Base-by-base conservation (phyloP, 1,140 invertebrate genomes). In the Drosophila pseudoananassae region DNA sequence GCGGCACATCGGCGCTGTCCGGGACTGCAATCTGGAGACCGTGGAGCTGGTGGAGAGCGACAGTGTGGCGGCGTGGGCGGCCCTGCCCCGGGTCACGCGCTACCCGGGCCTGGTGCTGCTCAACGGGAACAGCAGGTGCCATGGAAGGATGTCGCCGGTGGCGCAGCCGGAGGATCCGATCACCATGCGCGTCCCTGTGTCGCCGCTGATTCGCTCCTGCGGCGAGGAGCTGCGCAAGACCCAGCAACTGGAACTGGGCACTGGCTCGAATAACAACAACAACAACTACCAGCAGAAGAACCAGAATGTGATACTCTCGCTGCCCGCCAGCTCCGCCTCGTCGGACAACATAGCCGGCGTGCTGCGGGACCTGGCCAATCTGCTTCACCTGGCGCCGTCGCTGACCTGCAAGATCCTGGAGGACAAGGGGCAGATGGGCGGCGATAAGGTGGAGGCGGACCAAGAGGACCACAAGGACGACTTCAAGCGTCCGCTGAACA, bases 341-440 rank as follows among this genome's bases (percentile, higher is more conserved):
- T 97, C 97, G 9, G 97, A 98, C 92, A 97, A 99, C 91, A 98
- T 99, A 75, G 94, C 97, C 71, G 96, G 96, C 49, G 97, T 99
- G 60, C 93, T 99, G 20, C 94, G 96, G 77, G 96, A 97, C 92
- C 94, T 99, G 73, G 97, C 98, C 4, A 97, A 98, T 91, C 95
- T 99, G 78, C 92, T 99, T 57, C 96, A 98, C 81, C 97, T 99
- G 83, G 95, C 97, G 33, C 94, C 96, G 33, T 96, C 97, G 4
- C 94, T 95, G n/a, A 94, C 95, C 51, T 98, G 97, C 91, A 90
- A 91, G 33, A 53, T 91, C 1, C 78, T 91, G 15, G 90, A 91
- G 50, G 68, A 69, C 4, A 68, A 79, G 29, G 9, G 7, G 31
- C 47, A 56, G 10, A 25, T 40, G 10, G 10, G 23, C 36, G 33